Percentiles rank a stretch among this genome's conserved stretches.
Evolutionary conservation across 37 sponge, comb jelly and placozoan genomes (phyloP).

Genomic region (Spongilla lacustris): DNA sequence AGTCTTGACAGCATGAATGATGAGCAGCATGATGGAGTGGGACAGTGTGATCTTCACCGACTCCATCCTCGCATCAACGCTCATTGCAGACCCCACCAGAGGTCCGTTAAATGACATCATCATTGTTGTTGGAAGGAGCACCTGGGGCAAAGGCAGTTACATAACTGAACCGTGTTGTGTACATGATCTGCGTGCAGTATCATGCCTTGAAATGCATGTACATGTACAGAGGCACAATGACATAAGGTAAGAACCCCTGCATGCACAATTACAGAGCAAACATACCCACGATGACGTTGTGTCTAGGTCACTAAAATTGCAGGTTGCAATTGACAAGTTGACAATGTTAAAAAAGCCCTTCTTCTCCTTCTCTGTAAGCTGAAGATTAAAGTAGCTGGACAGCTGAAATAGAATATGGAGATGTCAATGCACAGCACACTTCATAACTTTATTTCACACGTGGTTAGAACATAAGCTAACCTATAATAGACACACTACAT

Average conservation of each 20-base stretch:
- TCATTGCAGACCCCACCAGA: slow-evolving; percentile 44
- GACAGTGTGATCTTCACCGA: slow-evolving; percentile 61
- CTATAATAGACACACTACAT: no score
- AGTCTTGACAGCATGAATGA: slow-evolving; percentile 57
- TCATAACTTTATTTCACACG: no score
- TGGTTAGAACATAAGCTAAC: no score
- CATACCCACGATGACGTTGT: slow-evolving; percentile 19
- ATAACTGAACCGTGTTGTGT: no score
- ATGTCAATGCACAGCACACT: background rate
- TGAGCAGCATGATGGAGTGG: slow-evolving; percentile 67
- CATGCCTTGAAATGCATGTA: no score
- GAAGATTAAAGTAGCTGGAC: slow-evolving; percentile 37
- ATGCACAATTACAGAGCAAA: background rate
- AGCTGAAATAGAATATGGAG: slow-evolving; percentile 5
- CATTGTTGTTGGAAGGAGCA: slow-evolving; percentile 64
- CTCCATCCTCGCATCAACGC: slow-evolving; percentile 26
- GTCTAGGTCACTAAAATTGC: slow-evolving; percentile 59
- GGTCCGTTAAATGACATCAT: slow-evolving; percentile 37
- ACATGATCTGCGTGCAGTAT: no score
- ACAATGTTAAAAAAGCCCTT: slow-evolving; percentile 26
- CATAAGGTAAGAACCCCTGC: no score
- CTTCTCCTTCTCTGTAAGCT: slow-evolving; percentile 48
- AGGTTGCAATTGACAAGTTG: slow-evolving; percentile 49
- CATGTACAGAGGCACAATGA: no score
- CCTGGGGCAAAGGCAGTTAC: no score